Evolutionary conservation across 2,797 vertebrate genomes (phyloP), one percentile per base, ranked within the genome.

Genomic region (Phoxinus dragarum): DNA sequence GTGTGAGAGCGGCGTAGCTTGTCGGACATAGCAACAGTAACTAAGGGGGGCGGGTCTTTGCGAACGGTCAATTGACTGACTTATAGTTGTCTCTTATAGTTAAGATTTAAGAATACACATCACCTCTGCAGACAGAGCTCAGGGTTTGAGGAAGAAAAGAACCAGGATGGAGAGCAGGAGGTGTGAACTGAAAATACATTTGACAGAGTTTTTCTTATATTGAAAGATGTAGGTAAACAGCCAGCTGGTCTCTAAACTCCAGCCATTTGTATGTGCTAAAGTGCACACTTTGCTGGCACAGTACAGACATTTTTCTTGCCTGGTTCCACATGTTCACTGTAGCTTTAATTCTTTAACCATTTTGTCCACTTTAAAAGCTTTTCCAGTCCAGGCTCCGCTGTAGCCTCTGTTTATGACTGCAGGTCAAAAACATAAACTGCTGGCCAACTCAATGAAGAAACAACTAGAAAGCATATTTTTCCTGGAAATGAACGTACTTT

Each of bases 131-230:
- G 17, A 61, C 52, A 23, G 17, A 82, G 36, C n/a, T 8, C 36
- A 12, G 52, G 10, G 49, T 72, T 81, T 77, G 10, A 67, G 78
- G 66, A 54, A 73, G 34, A 52, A 52, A 66, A 56, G 34, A n/a
- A 69, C 23, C 16, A 81, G 16, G 12, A 69, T 6, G 7, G 14
- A 49, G 47, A 49, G 49, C 6, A 9, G 23, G 67, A 47, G 21
- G 54, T 77, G 54, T 59, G 75, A 77, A 81, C 14, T 44, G 67
- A 38, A 56, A 81, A 72, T 44, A 69, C 66, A 27, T 68, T 52
- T 56, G 66, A 69, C 64, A 38, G 11, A 61, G 52, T 34, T 34
- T 44, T n/a, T 73, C 2, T 54, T 16, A 1, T 10, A 27, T 27
- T 38, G 7, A 34, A 72, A 72, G 6, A 34, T 82, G 6, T 31